Conservation (phyloP, 2,113 vertebrate genomes). For the Pagrus major region DNA sequence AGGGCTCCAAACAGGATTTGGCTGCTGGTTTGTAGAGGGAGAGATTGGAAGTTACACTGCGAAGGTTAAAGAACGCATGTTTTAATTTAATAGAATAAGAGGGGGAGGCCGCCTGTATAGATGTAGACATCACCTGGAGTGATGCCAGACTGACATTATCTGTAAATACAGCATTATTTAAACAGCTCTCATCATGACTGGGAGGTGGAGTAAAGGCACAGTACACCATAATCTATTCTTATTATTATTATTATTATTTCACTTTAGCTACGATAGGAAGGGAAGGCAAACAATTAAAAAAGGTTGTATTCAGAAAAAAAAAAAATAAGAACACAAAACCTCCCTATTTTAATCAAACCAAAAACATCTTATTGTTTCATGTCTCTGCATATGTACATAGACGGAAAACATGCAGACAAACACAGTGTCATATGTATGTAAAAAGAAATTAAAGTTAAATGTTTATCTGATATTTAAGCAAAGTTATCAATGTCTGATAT, state of each 20-base stretch:
- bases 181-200: conserved; percentile 46
- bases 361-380: conserved; percentile 76
- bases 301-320: conserved; percentile 78
- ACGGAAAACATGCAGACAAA: conserved; percentile 76
- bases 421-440: conserved; percentile 81
- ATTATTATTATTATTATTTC: not conserved
- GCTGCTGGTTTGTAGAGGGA: conserved; percentile 36
- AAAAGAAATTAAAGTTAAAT: conserved; percentile 84
- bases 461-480: conserved; percentile 93
- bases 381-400: conserved; percentile 91
- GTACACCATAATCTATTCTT: conserved; percentile 61
- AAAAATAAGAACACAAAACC: conserved; percentile 62
- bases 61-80: conserved; percentile 28
- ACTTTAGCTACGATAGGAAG: conserved; percentile 5
- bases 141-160: conserved; percentile 54
- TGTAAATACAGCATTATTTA: conserved; percentile 76
- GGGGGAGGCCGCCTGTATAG: conserved; percentile 23
- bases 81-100: conserved; percentile 57
- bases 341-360: conserved; percentile 77
- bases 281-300: not conserved
- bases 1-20: conserved; percentile 65
- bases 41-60: conserved; percentile 1
- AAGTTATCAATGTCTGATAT: conserved; percentile 86
- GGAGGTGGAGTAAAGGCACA: conserved; percentile 53
- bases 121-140: conserved; percentile 73